phyloP scores from a whole-genome alignment of 2,797 vertebrate genomes.

The Agapornis canus region DNA sequence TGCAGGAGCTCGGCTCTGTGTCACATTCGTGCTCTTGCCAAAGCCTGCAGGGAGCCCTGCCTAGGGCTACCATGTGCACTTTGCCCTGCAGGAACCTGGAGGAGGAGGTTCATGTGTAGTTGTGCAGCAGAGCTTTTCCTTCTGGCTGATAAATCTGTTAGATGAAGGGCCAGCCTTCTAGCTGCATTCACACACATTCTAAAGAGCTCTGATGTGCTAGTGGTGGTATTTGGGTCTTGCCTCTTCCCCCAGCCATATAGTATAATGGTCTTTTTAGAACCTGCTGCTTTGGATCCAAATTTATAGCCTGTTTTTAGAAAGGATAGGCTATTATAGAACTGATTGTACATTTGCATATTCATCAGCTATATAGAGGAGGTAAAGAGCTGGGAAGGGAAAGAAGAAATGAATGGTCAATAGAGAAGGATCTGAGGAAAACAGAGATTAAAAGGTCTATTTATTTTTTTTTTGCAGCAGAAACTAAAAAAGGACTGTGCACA shows the following conservation, averaged over 20 bases:
- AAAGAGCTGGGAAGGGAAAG: constrained; percentile 20
- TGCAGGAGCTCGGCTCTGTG: accelerated
- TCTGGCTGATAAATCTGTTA: not conserved
- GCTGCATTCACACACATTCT: not conserved
- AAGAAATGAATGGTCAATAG: constrained; percentile 57
- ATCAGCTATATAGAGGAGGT: constrained; percentile 43
- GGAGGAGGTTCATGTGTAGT: accelerated
- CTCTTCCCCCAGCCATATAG: not conserved
- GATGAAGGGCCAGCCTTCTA: not conserved
- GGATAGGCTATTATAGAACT: constrained; percentile 37
- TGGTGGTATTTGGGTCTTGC: not conserved
- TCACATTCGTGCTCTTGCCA: accelerated
- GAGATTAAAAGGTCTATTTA: constrained; percentile 49
- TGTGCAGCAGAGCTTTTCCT: not conserved
- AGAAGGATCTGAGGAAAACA: not conserved
- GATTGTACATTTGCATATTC: constrained; percentile 48
- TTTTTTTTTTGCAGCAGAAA: constrained; percentile 41
- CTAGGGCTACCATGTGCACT: not conserved
- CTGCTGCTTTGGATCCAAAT: constrained; percentile 35
- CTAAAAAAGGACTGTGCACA: not conserved
- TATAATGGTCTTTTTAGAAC: constrained; percentile 41
- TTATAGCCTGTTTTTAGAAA: constrained; percentile 49
- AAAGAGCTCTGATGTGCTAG: not conserved
- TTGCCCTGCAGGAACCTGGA: not conserved
- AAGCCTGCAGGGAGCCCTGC: not conserved